Percentiles rank a stretch among this genome's conserved stretches.
phyloP scores from a whole-genome alignment of 2,113 vertebrate genomes.

The Corydoras sp. region DNA sequence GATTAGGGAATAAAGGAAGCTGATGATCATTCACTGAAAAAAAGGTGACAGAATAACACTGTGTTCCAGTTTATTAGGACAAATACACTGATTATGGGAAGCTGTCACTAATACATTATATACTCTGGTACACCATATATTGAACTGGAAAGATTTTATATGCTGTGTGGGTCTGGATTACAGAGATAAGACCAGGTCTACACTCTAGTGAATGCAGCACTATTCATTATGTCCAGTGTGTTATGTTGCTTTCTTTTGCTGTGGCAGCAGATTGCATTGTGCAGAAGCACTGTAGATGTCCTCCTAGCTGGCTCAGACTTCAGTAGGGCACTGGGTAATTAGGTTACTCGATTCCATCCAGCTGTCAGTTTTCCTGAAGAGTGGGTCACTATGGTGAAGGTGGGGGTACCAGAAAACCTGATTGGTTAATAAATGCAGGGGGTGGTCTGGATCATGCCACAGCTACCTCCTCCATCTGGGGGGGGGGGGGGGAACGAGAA shows the following conservation, averaged over 20 bases:
- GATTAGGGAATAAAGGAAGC: too few relatives aligned
- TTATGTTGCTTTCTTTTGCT: not conserved
- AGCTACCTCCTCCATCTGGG: constrained; percentile 69
- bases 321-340: constrained; percentile 33
- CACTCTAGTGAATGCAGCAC: not conserved
- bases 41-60: not conserved
- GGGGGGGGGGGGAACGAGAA: not conserved
- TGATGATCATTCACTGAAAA: too few relatives aligned
- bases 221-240: not conserved
- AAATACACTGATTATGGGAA: not conserved
- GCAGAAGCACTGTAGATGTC: constrained; percentile 2
- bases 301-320: constrained; percentile 9
- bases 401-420: not conserved
- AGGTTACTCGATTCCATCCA: constrained; percentile 27
- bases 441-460: not conserved
- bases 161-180: constrained; percentile 23
- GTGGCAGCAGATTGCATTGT: not conserved
- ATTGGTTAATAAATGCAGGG: constrained; percentile 24
- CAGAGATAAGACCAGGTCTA: constrained; percentile 19
- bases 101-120: constrained; percentile 2
- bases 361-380: constrained; percentile 31
- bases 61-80: not conserved
- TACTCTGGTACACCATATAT: constrained; percentile 15
- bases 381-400: not conserved
- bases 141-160: constrained; percentile 23